Evolutionary conservation across 1,140 invertebrate genomes (phyloP).

Genomic region (Drosophila pachea): DNA sequence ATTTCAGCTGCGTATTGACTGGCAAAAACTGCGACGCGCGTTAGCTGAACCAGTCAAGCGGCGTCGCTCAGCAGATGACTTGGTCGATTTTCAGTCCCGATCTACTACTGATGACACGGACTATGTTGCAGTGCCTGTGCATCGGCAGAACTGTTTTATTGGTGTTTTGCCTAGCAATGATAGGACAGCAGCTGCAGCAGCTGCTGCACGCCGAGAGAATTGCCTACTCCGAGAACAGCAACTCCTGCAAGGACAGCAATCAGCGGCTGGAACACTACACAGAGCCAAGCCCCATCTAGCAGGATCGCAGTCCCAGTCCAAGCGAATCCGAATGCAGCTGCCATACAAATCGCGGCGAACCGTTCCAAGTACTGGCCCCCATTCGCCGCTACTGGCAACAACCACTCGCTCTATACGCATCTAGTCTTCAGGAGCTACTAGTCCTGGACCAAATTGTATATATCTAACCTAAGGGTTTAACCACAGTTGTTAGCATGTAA

Average conservation of each 20-base stretch:
- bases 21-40: conserved; percentile 44
- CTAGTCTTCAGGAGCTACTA: background rate
- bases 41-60: conserved; percentile 25
- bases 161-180: conserved; percentile 43
- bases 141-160: conserved; percentile 70
- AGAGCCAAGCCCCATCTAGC: background rate
- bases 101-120: conserved; percentile 8
- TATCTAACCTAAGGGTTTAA: conserved; percentile 36
- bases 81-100: background rate
- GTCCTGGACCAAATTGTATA: conserved; percentile 3
- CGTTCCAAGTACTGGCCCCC: background rate
- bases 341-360: conserved; percentile 14
- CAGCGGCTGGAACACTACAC: background rate
- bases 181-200: background rate
- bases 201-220: conserved; percentile 43
- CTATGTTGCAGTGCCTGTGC: conserved; percentile 60
- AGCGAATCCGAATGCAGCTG: conserved; percentile 41
- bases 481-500: conserved; percentile 32
- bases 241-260: background rate
- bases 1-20: conserved; percentile 65
- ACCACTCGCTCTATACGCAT: conserved; percentile 53
- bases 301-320: conserved; percentile 14
- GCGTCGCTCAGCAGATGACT: conserved; percentile 16
- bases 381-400: background rate
- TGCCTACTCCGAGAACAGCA: conserved; percentile 28